Evolutionary conservation across 1,140 invertebrate species (phyloP).

Genomic region (Cotesia typhae): DNA sequence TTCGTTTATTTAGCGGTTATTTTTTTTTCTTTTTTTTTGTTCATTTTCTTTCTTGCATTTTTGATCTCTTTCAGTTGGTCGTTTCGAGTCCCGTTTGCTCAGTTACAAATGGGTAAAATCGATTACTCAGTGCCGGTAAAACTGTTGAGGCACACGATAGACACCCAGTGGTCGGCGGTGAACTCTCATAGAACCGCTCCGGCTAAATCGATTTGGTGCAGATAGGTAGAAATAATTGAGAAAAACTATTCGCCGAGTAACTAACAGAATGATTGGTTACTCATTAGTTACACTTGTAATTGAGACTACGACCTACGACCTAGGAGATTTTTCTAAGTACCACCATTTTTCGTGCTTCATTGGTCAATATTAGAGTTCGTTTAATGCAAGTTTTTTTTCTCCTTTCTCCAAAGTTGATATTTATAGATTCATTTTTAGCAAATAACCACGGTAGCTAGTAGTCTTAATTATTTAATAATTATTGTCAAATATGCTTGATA

Average conservation of each 20-base stretch:
- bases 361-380: no score
- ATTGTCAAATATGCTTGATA: no score
- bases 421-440: no score
- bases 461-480: no score
- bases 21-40: conserved; percentile 1
- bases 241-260: conserved; percentile 23
- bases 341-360: no score
- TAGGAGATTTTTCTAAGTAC: no score
- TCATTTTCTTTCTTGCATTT: not conserved
- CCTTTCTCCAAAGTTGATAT: no score
- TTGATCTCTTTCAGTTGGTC: conserved; percentile 5
- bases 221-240: conserved; percentile 47
- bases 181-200: not conserved
- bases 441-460: no score
- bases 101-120: conserved; percentile 9
- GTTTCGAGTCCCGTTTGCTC: not conserved
- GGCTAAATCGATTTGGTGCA: conserved; percentile 36
- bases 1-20: not conserved
- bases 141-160: conserved; percentile 5
- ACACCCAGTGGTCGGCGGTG: conserved; percentile 24
- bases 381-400: no score
- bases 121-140: not conserved
- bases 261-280: conserved; percentile 37
- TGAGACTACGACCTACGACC: not conserved
- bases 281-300: conserved; percentile 57